These are phyloP conservation scores for Cremastinae sp. DNA, from an alignment of 2,888 invertebrate genomes.

Conservation along the genomic window DNA sequence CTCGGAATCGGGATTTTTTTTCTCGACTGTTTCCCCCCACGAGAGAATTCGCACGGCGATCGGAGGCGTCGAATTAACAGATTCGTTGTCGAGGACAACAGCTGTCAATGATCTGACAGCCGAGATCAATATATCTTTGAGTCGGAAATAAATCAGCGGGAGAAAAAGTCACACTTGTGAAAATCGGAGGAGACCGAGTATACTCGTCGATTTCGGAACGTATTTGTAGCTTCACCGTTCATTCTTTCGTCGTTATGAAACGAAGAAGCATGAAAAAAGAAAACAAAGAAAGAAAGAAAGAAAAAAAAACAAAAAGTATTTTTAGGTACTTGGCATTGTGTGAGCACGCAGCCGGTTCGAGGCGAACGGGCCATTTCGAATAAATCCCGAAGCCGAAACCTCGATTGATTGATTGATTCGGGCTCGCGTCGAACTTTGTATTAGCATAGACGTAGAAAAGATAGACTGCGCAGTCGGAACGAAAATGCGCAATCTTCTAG, in stretches of 20 bases:
- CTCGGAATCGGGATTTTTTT: slow-evolving; percentile 67
- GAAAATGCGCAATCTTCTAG: no score
- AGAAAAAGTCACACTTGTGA: slow-evolving; percentile 68
- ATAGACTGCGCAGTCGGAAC: no score
- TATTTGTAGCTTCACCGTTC: slow-evolving; percentile 62
- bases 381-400: slow-evolving; percentile 6
- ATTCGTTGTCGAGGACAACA: no score
- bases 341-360: slow-evolving; percentile 51
- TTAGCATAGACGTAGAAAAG: no score
- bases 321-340: slow-evolving; percentile 56
- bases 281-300: neutral
- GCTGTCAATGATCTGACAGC: neutral
- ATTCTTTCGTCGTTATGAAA: neutral
- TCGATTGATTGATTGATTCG: no score
- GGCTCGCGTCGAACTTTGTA: no score
- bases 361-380: slow-evolving; percentile 1
- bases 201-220: slow-evolving; percentile 69
- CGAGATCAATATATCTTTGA: slow-evolving; percentile 8
- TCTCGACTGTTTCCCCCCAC: slow-evolving; percentile 67
- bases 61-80: no score
- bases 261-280: no score
- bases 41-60: no score
- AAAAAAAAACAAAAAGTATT: slow-evolving; percentile 28
- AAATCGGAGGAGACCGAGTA: slow-evolving; percentile 69
- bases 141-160: slow-evolving; percentile 1